Percentiles rank a stretch among this genome's conserved stretches.
phyloP scores from a whole-genome alignment of 2,888 invertebrate species.

The Andrena bicolor region DNA sequence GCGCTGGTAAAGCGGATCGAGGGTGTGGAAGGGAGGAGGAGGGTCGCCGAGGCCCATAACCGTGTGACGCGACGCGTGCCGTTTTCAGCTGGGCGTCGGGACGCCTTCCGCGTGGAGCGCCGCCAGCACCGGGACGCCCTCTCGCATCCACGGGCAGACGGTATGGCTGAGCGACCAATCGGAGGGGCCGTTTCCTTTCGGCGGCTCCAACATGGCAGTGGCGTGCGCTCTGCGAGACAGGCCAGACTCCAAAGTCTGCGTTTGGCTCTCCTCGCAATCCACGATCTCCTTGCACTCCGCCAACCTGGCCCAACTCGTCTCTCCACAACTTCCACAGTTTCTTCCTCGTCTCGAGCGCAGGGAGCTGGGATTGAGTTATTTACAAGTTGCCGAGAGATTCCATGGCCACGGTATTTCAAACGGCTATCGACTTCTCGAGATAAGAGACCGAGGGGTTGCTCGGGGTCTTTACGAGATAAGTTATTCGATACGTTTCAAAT shows the following conservation, averaged over 20 bases:
- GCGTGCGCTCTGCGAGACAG: conserved; percentile 72
- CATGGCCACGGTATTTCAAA: too few relatives aligned
- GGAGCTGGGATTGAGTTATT: too few relatives aligned
- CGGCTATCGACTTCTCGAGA: too few relatives aligned
- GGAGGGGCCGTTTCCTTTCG: conserved; percentile 54
- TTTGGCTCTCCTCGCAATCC: conserved; percentile 10
- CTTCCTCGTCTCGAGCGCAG: too few relatives aligned
- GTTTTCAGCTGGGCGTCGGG: conserved; percentile 80
- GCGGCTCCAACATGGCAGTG: conserved; percentile 82
- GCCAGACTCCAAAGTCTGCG: conserved; percentile 34
- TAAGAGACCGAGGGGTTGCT: too few relatives aligned
- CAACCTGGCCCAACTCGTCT: neutral
- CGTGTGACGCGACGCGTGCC: conserved; percentile 82
- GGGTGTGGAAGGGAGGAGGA: conserved; percentile 39
- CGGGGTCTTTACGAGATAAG: too few relatives aligned
- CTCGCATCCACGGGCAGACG: conserved; percentile 72
- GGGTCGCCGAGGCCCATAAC: conserved; percentile 67
- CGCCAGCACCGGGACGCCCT: conserved; percentile 72
- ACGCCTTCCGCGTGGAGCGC: conserved; percentile 76
- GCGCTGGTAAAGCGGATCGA: conserved; percentile 2
- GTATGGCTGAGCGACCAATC: conserved; percentile 78
- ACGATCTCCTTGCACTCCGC: neutral
- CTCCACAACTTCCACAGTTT: neutral
- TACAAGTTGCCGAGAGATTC: too few relatives aligned
- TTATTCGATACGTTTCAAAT: too few relatives aligned